phyloP scores from a whole-genome alignment of 2,113 vertebrate species.

The Sialia sialis region DNA sequence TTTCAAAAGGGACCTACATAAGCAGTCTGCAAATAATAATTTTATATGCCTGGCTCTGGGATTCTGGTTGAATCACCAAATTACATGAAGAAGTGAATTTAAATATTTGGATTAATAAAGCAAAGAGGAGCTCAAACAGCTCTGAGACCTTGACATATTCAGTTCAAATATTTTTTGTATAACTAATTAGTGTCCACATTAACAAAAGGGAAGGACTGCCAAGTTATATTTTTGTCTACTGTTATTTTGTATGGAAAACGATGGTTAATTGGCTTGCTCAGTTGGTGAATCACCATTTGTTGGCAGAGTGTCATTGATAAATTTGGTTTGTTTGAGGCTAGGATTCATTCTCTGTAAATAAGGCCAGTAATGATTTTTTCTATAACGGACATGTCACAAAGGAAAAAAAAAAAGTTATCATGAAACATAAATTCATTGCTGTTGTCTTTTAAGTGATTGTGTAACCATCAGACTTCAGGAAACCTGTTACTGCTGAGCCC shows the following conservation, averaged over 20 bases:
- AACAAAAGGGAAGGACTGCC: conserved; percentile 3
- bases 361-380: neutral
- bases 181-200: conserved; percentile 54
- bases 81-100: conserved; percentile 44
- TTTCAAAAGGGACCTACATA: conserved; percentile 28
- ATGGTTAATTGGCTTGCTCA: neutral
- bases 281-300: conserved; percentile 33
- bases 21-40: conserved; percentile 56
- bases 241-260: conserved; percentile 6
- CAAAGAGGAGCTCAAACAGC: conserved; percentile 51
- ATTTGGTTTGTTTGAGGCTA: neutral
- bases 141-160: conserved; percentile 42
- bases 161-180: conserved; percentile 29
- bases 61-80: conserved; percentile 36
- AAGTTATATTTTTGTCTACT: conserved; percentile 46
- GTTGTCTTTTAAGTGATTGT: neutral
- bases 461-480: neutral
- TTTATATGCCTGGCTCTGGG: conserved; percentile 37
- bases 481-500: neutral
- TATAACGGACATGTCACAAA: neutral
- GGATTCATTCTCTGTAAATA: neutral
- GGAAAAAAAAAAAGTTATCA: neutral
- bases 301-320: conserved; percentile 33
- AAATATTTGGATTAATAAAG: conserved; percentile 64
- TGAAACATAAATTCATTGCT: neutral